Evolutionary conservation across 2,888 invertebrate species (phyloP).

Genomic region (Criorhina ranunculi): DNA sequence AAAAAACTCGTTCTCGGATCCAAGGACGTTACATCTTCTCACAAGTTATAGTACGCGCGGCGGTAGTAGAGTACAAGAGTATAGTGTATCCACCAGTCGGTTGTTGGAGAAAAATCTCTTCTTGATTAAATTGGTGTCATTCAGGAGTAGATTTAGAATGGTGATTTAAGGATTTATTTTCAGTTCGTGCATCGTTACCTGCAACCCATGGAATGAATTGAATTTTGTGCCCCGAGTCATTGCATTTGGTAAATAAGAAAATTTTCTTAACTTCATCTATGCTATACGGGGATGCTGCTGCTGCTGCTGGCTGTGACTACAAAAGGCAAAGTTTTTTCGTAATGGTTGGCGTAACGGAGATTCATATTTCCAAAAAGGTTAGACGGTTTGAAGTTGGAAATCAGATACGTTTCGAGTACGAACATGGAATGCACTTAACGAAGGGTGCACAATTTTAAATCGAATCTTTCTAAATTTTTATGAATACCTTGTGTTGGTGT

Average conservation of each 20-base stretch:
- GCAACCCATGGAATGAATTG: constrained; percentile 72
- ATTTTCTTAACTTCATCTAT: constrained; percentile 63
- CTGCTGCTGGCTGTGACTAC: constrained; percentile 3
- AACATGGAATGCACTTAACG: too few species aligned
- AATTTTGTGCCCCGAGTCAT: constrained; percentile 74
- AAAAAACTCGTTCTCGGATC: constrained; percentile 24
- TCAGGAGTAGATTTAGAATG: constrained; percentile 77
- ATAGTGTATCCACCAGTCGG: constrained; percentile 10
- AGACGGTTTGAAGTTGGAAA: too few species aligned
- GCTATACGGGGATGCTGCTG: background rate
- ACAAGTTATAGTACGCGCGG: background rate
- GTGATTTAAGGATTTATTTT: constrained; percentile 77
- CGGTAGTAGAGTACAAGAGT: constrained; percentile 9
- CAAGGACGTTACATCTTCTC: constrained; percentile 51
- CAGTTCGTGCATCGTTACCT: constrained; percentile 77
- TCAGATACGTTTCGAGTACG: too few species aligned
- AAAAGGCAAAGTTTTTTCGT: constrained; percentile 55
- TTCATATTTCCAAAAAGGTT: too few species aligned
- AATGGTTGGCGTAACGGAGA: constrained; percentile 25
- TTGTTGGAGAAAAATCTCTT: constrained; percentile 73
- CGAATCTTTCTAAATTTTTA: too few species aligned
- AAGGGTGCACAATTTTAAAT: too few species aligned
- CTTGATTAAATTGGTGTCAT: constrained; percentile 79
- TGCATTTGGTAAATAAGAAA: constrained; percentile 75
- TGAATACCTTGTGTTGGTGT: too few species aligned